phyloP scores from a whole-genome alignment of 1,140 invertebrate genomes.

The Zaprionus kolodkinae region DNA sequence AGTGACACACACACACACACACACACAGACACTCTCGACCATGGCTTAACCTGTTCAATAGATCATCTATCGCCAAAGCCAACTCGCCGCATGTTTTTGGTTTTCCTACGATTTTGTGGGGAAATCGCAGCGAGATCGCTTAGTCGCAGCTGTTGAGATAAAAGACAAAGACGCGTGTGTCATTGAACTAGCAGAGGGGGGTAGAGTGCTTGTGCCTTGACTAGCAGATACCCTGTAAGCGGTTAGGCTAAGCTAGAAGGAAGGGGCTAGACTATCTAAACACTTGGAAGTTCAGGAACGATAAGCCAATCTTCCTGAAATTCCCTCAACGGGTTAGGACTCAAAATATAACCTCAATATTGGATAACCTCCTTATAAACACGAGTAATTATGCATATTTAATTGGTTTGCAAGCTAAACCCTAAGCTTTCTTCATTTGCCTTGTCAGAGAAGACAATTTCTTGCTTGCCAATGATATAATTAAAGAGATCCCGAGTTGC shows the following conservation, averaged over 20 bases:
- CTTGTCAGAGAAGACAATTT: no score
- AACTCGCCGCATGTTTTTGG: background rate
- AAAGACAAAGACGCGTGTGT: background rate
- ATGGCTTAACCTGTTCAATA: constrained; percentile 29
- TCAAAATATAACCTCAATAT: background rate
- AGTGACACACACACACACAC: background rate
- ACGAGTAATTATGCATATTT: background rate
- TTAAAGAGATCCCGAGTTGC: no score
- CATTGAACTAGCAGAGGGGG: background rate
- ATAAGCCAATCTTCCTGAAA: no score
- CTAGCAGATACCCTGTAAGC: background rate
- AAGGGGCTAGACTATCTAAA: no score
- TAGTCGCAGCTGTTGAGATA: constrained; percentile 7
- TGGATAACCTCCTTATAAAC: no score
- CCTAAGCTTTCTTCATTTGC: background rate
- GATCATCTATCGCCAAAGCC: constrained; percentile 22
- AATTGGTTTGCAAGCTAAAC: background rate
- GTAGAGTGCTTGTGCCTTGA: background rate
- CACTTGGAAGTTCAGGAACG: no score
- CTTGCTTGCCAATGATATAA: background rate
- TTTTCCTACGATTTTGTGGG: constrained; percentile 17
- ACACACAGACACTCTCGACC: background rate
- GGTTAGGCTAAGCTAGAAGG: no score
- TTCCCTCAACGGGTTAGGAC: background rate
- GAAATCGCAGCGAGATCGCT: constrained; percentile 14